These are phyloP conservation scores for human (Homo sapiens) DNA, from an alignment of 2,113 vertebrate genomes.

Conservation along the genomic window GRCh38 chr6:34604501-34605000, in stretches of 20 bases:
- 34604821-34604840: not conserved
- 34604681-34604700: conserved; percentile 25
- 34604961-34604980: not conserved
- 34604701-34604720: not conserved
- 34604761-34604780: not conserved
- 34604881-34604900: not conserved
- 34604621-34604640: not conserved
- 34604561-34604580: not conserved
- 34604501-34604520: not conserved
- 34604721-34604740: not conserved
- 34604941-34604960: not conserved
- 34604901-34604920: not conserved
- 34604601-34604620: not conserved
- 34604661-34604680: not conserved
- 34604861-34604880: not conserved
- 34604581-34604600: not conserved
- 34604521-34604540: not conserved
- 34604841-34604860: not conserved
- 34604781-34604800: not conserved
- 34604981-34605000: conserved; percentile 3
- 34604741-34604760: not conserved
- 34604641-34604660: not conserved
- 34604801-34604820: not conserved
- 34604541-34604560: not conserved
- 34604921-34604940: not conserved